Base-by-base conservation (phyloP, 2,113 vertebrate species). In the Conger conger region DNA sequence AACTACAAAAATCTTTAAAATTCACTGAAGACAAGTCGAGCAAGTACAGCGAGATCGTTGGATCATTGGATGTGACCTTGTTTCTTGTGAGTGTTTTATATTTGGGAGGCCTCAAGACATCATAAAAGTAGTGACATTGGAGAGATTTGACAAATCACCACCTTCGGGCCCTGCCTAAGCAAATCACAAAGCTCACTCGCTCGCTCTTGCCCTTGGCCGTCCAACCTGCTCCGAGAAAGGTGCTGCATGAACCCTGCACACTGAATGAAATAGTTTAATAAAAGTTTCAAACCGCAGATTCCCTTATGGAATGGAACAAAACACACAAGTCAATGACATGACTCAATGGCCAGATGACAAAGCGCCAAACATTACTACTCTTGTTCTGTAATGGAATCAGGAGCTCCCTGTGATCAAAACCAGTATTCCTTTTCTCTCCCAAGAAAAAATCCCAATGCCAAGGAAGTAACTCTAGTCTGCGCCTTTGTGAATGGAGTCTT, bases 341-440 rank as follows among this genome's bases (percentile, higher is more conserved):
- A 76, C 80, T 73, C 87, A 86, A 79, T 90, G 80, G 85, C 80
- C 87, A 88, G 87, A 85, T 87, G 85, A 88, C 83, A 86, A 37
- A 87, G 76, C 87, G 82, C 1, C 57, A 85, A 86, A 88, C 63
- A 88, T 50, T 76, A 84, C 7, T 89, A 86, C 88, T 76, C 79
- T 82, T 84, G 68, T 89, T 87, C 33, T 86, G 89, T 87, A 84
- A 85, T 79, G 79, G 77, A 77, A 73, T 45, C 45, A 37, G 76
- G 50, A 35, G 76, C 23, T 57, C 40, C 77, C 82, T 27, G 57
- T 35, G 77, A 76, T 83, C 81, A 63, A 82, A 33, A 27, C 76
- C 73, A 85, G 78, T 82, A 84, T 40, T 73, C 63, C 45, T 36
- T 40, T 86, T 73, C 86, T 79, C 57, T 83, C 79, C 80, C 57